Conservation (phyloP, 2,888 invertebrate genomes). For the Andrena bucephala region DNA sequence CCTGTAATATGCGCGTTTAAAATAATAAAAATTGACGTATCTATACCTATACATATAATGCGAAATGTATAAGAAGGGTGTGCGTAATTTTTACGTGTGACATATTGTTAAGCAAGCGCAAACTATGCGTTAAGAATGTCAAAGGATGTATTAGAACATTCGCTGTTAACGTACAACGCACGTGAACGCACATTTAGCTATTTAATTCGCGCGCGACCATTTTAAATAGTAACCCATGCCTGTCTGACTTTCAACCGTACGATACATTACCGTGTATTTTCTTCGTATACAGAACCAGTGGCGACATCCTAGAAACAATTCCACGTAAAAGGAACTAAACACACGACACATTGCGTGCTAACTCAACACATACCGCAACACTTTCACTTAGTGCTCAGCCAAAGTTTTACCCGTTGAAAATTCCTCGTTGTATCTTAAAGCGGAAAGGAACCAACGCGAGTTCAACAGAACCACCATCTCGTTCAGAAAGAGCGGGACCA, state of each 20-base stretch:
- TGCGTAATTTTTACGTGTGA: not conserved
- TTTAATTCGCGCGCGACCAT: not conserved
- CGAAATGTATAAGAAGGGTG: not conserved
- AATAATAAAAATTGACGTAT: not conserved
- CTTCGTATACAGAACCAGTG: constrained; percentile 38
- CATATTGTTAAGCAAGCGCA: not conserved
- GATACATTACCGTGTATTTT: constrained; percentile 10
- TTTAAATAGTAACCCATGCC: not conserved
- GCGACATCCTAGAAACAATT: constrained; percentile 9
- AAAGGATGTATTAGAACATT: not conserved
- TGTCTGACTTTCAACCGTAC: not conserved
- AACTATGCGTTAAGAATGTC: not conserved
- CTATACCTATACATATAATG: not conserved
- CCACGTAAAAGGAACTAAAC: not conserved
- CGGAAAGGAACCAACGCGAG: not conserved
- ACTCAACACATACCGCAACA: constrained; percentile 20
- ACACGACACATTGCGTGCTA: constrained; percentile 2
- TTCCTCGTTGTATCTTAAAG: not conserved
- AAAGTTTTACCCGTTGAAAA: not conserved
- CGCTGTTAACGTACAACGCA: not conserved
- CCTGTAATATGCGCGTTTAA: not conserved
- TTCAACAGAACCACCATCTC: constrained; percentile 10
- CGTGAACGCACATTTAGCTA: not conserved
- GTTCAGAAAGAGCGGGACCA: not conserved
- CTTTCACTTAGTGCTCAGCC: constrained; percentile 4